Conservation (phyloP, 2,888 invertebrate species). For the Metopia argyrocephala region DNA sequence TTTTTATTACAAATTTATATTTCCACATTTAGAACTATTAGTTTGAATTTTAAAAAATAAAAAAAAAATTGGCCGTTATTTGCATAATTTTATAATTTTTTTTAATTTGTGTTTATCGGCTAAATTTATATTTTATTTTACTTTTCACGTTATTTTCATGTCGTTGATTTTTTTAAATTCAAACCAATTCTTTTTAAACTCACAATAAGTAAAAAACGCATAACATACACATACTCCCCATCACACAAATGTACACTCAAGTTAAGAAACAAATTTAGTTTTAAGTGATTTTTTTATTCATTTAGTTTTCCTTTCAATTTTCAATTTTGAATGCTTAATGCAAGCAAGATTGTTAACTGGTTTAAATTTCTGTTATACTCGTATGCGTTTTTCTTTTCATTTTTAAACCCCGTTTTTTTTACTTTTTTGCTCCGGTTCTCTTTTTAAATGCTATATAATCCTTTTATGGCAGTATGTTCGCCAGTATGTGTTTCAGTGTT, state of each 20-base stretch:
- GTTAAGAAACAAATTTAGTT: slow-evolving; percentile 20
- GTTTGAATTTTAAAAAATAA: too few species aligned
- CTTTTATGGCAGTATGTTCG: slow-evolving; percentile 37
- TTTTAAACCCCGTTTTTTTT: background rate
- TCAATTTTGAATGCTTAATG: slow-evolving; percentile 28
- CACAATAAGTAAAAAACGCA: background rate
- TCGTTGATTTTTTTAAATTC: too few species aligned
- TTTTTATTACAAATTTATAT: too few species aligned
- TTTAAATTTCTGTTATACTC: background rate
- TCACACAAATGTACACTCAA: background rate
- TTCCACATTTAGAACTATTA: too few species aligned
- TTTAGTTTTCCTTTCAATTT: background rate
- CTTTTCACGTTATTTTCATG: too few species aligned
- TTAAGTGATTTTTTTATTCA: slow-evolving; percentile 1
- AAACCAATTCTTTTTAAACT: background rate
- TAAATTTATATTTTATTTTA: too few species aligned
- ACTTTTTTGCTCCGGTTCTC: background rate
- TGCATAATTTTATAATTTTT: too few species aligned
- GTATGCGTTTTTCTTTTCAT: slow-evolving; percentile 4
- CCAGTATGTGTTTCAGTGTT: background rate
- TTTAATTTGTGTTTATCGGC: too few species aligned
- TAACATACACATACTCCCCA: slow-evolving; percentile 23
- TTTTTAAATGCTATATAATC: slow-evolving; percentile 52
- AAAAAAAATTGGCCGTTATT: too few species aligned
- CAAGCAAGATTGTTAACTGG: background rate